Base-by-base conservation (phyloP, 2,113 vertebrate genomes). In the Stegostoma tigrinum region DNA sequence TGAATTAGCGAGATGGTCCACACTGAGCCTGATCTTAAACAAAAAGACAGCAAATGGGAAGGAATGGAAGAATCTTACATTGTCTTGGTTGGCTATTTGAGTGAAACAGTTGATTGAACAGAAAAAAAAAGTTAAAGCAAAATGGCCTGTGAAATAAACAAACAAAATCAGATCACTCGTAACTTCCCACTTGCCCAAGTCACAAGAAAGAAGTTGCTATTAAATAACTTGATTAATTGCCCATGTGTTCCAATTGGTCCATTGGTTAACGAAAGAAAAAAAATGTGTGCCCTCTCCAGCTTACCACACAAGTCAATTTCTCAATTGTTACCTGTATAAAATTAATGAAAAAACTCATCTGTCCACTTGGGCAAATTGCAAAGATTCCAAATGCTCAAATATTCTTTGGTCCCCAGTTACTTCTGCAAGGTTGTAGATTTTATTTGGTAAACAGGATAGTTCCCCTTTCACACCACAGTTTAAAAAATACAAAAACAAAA, bases 321-420 rank as follows among this genome's bases (percentile, higher is more conserved):
- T 7, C 0, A 86, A 48, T 90, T 90, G 87, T 3, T 80, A 78
- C 38, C 38, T 83, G 19, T 90, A 90, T 30, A 90, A 42, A 90
- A 61, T 15, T 61, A 61, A 61, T 45, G 45, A 52, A 52, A 64
- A 19, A 70, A 5, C 52, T 91, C 30, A 61, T 64, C 30, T 61
- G 87, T 64, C 87, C 87, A 91, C 87, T 19, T 91, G 87, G 87
- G 55, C 61, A 91, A 64, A 64, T 5, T n/a, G 38, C 14, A 38
- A 83, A 38, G 87, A 91, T 91, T 89, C 86, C 45, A 27, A 52
- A 24, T 24, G 45, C 42, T 42, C 4, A 45, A 85, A n/a, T 64
- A 61, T 27, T 93, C 89, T 66, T 93, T 66, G 89, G 89, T 66
- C 55, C 89, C 89, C 61, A 93, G 61, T 66, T 93, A 66, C 67